Conservation (phyloP, 2,797 vertebrate species). For the Sebastes dallii region DNA sequence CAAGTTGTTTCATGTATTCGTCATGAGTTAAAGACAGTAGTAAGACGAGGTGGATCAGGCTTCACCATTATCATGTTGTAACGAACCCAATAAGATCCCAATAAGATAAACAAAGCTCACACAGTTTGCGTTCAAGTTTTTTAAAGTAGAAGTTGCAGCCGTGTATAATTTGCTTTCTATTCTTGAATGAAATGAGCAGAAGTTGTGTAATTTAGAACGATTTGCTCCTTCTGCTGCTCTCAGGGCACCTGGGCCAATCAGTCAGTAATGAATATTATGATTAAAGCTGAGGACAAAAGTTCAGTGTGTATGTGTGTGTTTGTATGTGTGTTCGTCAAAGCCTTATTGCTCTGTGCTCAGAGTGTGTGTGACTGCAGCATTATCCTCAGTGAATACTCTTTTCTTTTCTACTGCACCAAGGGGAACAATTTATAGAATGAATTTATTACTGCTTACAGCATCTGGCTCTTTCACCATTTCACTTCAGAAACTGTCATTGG, state of each 20-base stretch:
- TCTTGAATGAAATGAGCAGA: slow-evolving; percentile 25
- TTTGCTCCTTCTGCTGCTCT: slow-evolving; percentile 21
- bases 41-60: not conserved
- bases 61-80: not conserved
- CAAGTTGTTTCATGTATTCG: not conserved
- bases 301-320: slow-evolving; percentile 32
- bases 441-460: slow-evolving; percentile 3
- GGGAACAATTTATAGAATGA: slow-evolving; percentile 42
- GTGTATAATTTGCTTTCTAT: not conserved
- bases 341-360: slow-evolving; percentile 21
- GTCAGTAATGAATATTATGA: slow-evolving; percentile 36
- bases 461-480: slow-evolving; percentile 7
- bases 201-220: slow-evolving; percentile 23
- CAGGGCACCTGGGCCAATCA: slow-evolving; percentile 25
- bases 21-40: not conserved
- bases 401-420: slow-evolving; percentile 27
- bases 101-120: not conserved
- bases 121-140: not conserved
- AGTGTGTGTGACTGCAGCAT: slow-evolving; percentile 24
- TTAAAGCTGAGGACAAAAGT: slow-evolving; percentile 45
- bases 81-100: not conserved
- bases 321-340: slow-evolving; percentile 21
- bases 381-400: slow-evolving; percentile 25
- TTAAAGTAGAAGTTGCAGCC: not conserved
- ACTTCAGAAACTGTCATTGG: not conserved